Evolutionary conservation across 2,797 vertebrate genomes (phyloP), one percentile per base, ranked within the genome.

Genomic region (Botia kubotai): DNA sequence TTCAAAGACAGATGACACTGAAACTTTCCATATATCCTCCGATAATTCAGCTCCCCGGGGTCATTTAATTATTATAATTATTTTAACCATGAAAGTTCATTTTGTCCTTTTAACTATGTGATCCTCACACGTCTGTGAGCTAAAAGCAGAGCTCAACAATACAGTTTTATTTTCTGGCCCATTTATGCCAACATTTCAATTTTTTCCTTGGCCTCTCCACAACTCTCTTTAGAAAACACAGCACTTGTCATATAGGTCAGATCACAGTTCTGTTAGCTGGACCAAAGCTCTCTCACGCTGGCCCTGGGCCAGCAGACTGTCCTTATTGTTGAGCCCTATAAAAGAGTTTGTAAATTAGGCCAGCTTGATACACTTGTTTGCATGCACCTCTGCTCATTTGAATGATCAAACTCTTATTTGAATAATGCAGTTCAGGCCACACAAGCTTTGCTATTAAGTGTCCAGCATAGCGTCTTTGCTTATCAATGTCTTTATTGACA

Each of bases 401-500:
- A 74, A 43, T 83, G 23, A 52, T 13, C 26, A 29, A 19, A 16
- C 33, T 7, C 57, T 72, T 46, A 74, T 73, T 70, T 73, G 48
- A 57, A 63, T 69, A 55, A 57, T 55, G 58, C 13, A 58, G 53
- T 68, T 3, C 1, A 63, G n/a, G 73, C 26, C n/a, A 23, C 0
- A 13, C 66, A 52, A 39, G 77, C 29, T 63, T 79, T 79, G 46
- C 58, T 69, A 57, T 77, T 72, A 76, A 63, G 48, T 11, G 66
- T 39, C 67, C 60, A 13, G 66, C 36, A 43, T 48, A 43, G 13
- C 6, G 52, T 43, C 57, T 26, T 14, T 53, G 74, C 79, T 84
- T 84, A 70, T 81, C 75, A 57, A 39, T 73, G 73, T 81, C 50
- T 77, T 81, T 39, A 46, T 46, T 78, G 55, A 16, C 46, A n/a